Evolutionary conservation across 2,797 vertebrate genomes (phyloP), one percentile per base, ranked within the genome.

Genomic region (Hippocampus kuda): DNA sequence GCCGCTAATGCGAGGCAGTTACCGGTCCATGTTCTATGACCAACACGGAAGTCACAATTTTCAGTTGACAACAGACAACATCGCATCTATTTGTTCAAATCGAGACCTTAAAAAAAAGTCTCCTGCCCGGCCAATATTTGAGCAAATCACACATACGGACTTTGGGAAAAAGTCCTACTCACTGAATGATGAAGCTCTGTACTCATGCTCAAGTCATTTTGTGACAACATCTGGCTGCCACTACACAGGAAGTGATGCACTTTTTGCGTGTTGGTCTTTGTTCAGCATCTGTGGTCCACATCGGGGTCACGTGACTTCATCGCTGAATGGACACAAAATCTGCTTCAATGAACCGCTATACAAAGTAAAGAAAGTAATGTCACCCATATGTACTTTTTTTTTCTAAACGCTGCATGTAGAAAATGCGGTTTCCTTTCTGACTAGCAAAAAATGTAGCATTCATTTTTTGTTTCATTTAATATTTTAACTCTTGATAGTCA

Each of bases 221-320:
- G 34, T 63, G 20, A 63, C n/a, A 41, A 63, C 61, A 63, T 63
- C 61, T 63, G 61, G 20, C 22, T 22, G 20, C 22, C 60, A 62
- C 60, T 62, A 34, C 61, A 63, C 61, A 44, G 61, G 61, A 63
- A 63, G 61, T 24, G 22, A 44, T 63, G 12, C 61, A 63, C 24
- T 62, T 63, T n/a, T 11, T n/a, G 9, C 3, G 5, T 15, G 24
- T 63, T 5, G 38, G 38, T 38, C 38, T 63, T 63, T 46, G 24
- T 65, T 65, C n/a, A 4, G 12, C 41, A 65, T 65, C 62, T 46
- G 42, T 63, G 61, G 61, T n/a, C 61, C 42, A 24, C 42, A 46
- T 46, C n/a, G 12, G 11, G 62, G 13, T 65, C 62, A 46, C 62
- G 24, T 65, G 62, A 65, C 42, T 26, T 59, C 57, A 30, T 16